Evolutionary conservation across 2,797 vertebrate species (phyloP).

Genomic region (Toxotes lorentzi): DNA sequence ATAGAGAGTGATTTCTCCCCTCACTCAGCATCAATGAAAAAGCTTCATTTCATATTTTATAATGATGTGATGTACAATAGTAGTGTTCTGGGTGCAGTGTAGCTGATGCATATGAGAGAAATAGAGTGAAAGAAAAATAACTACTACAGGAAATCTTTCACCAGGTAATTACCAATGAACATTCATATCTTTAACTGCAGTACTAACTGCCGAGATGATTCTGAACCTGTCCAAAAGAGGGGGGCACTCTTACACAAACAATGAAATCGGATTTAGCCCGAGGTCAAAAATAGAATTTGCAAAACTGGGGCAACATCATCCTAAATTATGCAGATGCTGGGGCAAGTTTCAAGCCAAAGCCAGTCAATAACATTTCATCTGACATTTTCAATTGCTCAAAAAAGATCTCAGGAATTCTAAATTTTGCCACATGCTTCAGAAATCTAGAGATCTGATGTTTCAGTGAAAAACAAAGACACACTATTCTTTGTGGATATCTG

Average conservation of each 20-base stretch:
- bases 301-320: slow-evolving; percentile 68
- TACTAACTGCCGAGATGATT: slow-evolving; percentile 10
- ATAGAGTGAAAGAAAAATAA: slow-evolving; percentile 20
- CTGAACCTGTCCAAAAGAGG: slow-evolving; percentile 49
- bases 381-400: slow-evolving; percentile 50
- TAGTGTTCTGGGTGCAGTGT: slow-evolving; percentile 8
- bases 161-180: slow-evolving; percentile 1
- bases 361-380: slow-evolving; percentile 62
- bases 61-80: slow-evolving; percentile 24
- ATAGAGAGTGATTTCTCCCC: slow-evolving; percentile 44
- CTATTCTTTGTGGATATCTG: slow-evolving; percentile 77
- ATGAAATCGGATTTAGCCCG: slow-evolving; percentile 26
- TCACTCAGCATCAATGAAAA: slow-evolving; percentile 24
- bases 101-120: slow-evolving; percentile 9
- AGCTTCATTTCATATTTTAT: slow-evolving; percentile 48
- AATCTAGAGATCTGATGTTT: slow-evolving; percentile 55
- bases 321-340: slow-evolving; percentile 68
- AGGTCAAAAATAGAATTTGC: slow-evolving; percentile 64
- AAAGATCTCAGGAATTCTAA: slow-evolving; percentile 66
- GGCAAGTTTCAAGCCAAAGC: slow-evolving; percentile 58
- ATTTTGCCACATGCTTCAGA: slow-evolving; percentile 63
- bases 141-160: slow-evolving; percentile 11
- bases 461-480: slow-evolving; percentile 58
- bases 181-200: slow-evolving; percentile 1
- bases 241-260: slow-evolving; percentile 40